Evolutionary conservation across 2,888 invertebrate species (phyloP), one percentile per base, ranked within the genome.

Genomic region (Philonicus albiceps): DNA sequence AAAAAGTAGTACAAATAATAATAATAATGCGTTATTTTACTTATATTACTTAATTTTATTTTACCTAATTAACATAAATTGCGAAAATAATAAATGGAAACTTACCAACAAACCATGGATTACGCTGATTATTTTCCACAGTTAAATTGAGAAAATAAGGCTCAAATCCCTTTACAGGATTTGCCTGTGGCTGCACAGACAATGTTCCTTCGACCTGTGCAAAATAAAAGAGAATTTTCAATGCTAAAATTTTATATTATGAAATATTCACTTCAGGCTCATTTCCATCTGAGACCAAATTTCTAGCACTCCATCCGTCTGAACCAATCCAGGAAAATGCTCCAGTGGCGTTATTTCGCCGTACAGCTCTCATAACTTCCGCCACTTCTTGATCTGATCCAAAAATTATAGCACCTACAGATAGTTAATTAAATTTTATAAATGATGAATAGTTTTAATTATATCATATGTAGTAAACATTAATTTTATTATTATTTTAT

Each of bases 341-440:
- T 6, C 96, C 96, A 0, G 98, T 98, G 11, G 97, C 97, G 90
- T 98, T 97, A 88, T 95, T 95, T 4, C 98, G 94, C 87, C 96
- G 94, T 0, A 98, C 97, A 0, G 98, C 98, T 76, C 96, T 93
- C 98, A 99, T 99, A 87, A 99, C 95, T 53, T 97, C 98, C 0
- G 98, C 97, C 8, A 98, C 98, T 93, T 98, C 98, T 93, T 98
- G 98, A 92, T 98, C 98, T 0, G 98, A 98, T 0, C 97, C 98
- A 92, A 98, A 98, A 89, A 98, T 96, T 87, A 98, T 98, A 84
- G 97, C 98, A 85, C 98, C 98, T 98, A 93, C 1, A 91, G 91
- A 78, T 81, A 74, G 55, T 55, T 8, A 78, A 78, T 64, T 64
- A 22, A 64, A 64, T 11, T 11, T 37, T 37, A 37, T 2, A 37